Evolutionary conservation across 2,888 invertebrate species (phyloP).

Genomic region (Cylloceria caligata): DNA sequence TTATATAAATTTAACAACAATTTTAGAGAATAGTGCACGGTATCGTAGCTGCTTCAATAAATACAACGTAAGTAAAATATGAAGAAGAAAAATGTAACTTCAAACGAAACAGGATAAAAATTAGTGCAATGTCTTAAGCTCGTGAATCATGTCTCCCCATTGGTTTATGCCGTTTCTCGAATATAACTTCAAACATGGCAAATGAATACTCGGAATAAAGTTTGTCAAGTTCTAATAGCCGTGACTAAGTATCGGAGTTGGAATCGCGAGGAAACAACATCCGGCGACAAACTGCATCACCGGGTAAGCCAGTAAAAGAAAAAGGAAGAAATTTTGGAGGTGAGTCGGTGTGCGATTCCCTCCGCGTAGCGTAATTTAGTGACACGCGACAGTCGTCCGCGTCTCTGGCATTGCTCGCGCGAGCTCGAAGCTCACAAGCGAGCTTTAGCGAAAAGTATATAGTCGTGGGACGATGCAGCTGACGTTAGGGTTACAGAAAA

Average conservation of each 20-base stretch:
- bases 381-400: conserved; percentile 54
- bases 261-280: neutral
- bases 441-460: conserved; percentile 51
- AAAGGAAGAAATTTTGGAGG: conserved; percentile 7
- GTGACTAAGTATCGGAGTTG: neutral
- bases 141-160: too few relatives aligned
- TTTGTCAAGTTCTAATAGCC: neutral
- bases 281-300: conserved; percentile 33
- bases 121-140: too few relatives aligned
- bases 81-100: too few relatives aligned
- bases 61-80: too few relatives aligned
- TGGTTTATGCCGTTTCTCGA: neutral
- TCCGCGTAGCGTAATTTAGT: conserved; percentile 38
- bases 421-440: conserved; percentile 36
- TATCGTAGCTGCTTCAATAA: too few relatives aligned
- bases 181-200: neutral
- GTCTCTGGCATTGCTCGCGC: conserved; percentile 31
- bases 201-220: neutral
- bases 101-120: too few relatives aligned
- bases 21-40: too few relatives aligned
- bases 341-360: neutral
- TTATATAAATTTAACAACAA: too few relatives aligned
- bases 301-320: neutral
- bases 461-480: conserved; percentile 63
- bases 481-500: conserved; percentile 9